Percentiles rank a stretch among this genome's conserved stretches.
Evolutionary conservation across 2,797 vertebrate species (phyloP).

Genomic region (Lepilemur ruficaudatus): DNA sequence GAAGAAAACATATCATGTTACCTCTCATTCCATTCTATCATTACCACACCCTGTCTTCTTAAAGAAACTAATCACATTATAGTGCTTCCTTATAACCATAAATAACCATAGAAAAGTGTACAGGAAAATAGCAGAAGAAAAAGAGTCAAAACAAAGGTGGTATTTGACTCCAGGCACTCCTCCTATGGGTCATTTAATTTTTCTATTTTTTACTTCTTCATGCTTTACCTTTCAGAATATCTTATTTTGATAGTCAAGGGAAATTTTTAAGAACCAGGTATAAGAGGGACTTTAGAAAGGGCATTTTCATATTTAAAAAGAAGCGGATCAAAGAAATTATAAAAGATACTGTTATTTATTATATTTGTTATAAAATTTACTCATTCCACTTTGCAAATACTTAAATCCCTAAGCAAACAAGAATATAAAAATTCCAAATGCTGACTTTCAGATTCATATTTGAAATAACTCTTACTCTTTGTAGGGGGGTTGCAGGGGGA

Average conservation of each 20-base stretch:
- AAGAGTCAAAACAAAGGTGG: not conserved
- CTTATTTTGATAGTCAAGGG: not conserved
- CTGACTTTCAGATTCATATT: not conserved
- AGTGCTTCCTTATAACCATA: not conserved
- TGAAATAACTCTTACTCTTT: not conserved
- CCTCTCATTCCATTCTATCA: not conserved
- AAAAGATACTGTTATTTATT: not conserved
- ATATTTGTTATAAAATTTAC: not conserved
- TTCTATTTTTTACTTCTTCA: not conserved
- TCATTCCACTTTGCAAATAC: not conserved
- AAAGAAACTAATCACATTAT: not conserved
- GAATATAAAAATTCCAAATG: not conserved
- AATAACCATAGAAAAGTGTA: not conserved
- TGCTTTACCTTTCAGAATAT: not conserved
- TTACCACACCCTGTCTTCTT: not conserved
- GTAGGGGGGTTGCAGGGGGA: rapidly evolving
- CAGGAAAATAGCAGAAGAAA: not conserved
- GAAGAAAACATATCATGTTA: not conserved
- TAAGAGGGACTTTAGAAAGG: not conserved
- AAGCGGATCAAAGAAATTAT: not conserved
- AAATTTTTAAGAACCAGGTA: not conserved
- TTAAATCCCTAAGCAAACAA: not conserved
- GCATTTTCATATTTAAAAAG: not conserved
- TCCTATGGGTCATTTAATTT: not conserved
- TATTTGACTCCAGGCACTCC: not conserved